Evolutionary conservation across 1,140 invertebrate genomes (phyloP), one percentile per base, ranked within the genome.

Genomic region (Drosophila sulfurigaster): DNA sequence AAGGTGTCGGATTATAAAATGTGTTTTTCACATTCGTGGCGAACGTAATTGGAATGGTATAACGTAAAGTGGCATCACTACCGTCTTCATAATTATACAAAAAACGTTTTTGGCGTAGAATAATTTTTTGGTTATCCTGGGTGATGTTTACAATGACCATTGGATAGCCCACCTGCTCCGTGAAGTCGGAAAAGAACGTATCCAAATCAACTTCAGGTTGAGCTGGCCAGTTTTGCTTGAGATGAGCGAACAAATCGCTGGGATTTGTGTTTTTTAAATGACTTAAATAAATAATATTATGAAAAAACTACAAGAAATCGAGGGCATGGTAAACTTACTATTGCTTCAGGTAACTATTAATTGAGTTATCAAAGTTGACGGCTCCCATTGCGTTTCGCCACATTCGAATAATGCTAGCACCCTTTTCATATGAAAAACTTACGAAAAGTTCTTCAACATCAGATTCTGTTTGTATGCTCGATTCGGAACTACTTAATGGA

Each of bases 161-260:
- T 0, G 98, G 98, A 83, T 95, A 98, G 1, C 98, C 98, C 95
- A 96, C 98, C 93, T 99, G 97, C 20, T 94, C 93, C 0, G 96
- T 98, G 96, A 97, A 99, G 0, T 97, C 98, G 59, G 97, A 15
- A 13, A 80, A 65, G 30, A 80, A 79, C 28, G 79, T 28, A 48
- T 72, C 54, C 11, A 81, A 48, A 13, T 77, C 16, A 5, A 87
- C 52, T 10, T 52, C 4, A 8, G 51, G 49, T 1, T 32, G 1
- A 1, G 30, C 6, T 5, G 78, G 67, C 73, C 75, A 81, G 16
- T 82, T 43, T 16, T 43, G 5, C 54, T 41, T 60, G 1, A 79
- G 60, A 5, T 72, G 46, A 25, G 25, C 32, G 25, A 79, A 56
- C 28, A 83, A 49, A 62, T 80, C 38, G 6, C 16, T 25, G 0